phyloP scores from a whole-genome alignment of 2,113 vertebrate genomes.

The Uria lomvia region DNA sequence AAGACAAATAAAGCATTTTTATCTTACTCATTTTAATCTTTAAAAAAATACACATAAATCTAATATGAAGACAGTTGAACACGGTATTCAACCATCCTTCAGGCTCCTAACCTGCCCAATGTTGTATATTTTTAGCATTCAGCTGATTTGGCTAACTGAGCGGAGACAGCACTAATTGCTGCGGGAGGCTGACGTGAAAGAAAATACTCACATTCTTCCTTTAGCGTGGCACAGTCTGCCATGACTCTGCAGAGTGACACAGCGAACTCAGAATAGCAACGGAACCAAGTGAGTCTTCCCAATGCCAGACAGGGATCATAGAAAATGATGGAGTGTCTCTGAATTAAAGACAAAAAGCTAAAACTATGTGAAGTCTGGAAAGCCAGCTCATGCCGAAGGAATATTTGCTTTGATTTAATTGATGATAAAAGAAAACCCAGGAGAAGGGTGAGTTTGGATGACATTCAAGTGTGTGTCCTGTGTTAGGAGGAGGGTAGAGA shows the following conservation, averaged over 20 bases:
- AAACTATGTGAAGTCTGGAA: constrained; percentile 1
- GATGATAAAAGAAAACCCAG: constrained; percentile 59
- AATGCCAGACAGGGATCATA: not conserved
- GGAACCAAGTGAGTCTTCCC: not conserved
- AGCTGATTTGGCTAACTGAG: not conserved
- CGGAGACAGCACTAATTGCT: not conserved
- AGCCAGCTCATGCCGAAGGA: not conserved
- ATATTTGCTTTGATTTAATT: constrained; percentile 58
- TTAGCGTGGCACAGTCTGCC: not conserved
- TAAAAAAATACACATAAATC: not conserved
- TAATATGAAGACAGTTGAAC: not conserved
- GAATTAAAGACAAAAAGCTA: constrained; percentile 4
- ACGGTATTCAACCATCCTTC: not conserved
- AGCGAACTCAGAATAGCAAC: not conserved
- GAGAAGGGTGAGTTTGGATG: constrained; percentile 60
- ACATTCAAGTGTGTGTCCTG: constrained; percentile 62
- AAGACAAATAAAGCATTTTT: not conserved
- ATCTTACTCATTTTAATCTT: not conserved
- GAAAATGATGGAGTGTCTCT: not conserved
- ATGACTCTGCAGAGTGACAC: constrained; percentile 51
- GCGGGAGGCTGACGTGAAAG: not conserved
- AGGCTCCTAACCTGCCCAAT: not conserved
- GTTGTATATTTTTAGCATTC: not conserved
- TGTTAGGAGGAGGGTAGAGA: constrained; percentile 56
- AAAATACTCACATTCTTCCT: not conserved